A percentile compares a stretch with the other conserved stretches of the same genome.
These are phyloP conservation scores for Zygaena filipendulae DNA, from an alignment of 2,888 invertebrate genomes.

Conservation along the genomic window DNA sequence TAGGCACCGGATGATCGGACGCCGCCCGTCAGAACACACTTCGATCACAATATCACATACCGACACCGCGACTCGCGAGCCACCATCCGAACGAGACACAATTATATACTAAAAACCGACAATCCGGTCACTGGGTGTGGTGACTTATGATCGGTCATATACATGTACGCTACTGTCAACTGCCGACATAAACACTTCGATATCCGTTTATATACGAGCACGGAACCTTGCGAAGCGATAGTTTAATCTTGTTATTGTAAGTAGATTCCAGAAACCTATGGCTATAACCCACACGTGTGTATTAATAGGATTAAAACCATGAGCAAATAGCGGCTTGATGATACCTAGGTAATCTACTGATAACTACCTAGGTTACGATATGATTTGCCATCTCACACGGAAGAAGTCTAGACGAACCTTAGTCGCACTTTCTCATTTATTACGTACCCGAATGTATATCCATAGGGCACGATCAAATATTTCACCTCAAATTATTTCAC, in stretches of 20 bases:
- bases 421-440: constrained; percentile 42
- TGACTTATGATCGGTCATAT: constrained; percentile 72
- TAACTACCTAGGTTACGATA: constrained; percentile 72
- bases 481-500: constrained; percentile 68
- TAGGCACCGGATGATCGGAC: not conserved
- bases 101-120: constrained; percentile 63
- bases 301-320: constrained; percentile 75
- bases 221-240: constrained; percentile 68
- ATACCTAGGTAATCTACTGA: constrained; percentile 70
- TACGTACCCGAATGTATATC: constrained; percentile 70
- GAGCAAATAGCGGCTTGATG: constrained; percentile 70
- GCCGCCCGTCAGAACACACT: constrained; percentile 19
- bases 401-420: constrained; percentile 29
- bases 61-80: constrained; percentile 52
- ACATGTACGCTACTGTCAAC: constrained; percentile 73
- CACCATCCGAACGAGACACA: constrained; percentile 62
- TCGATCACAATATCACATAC: constrained; percentile 45
- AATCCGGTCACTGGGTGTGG: constrained; percentile 73
- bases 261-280: constrained; percentile 82
- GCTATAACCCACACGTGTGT: constrained; percentile 72
- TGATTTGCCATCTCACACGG: constrained; percentile 39
- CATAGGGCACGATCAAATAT: constrained; percentile 67
- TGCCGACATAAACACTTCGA: constrained; percentile 71
- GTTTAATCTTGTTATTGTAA: constrained; percentile 81
- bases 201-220: constrained; percentile 71